Base-by-base conservation (phyloP, 1,140 invertebrate species). In the Lepidotrigona ventralis region DNA sequence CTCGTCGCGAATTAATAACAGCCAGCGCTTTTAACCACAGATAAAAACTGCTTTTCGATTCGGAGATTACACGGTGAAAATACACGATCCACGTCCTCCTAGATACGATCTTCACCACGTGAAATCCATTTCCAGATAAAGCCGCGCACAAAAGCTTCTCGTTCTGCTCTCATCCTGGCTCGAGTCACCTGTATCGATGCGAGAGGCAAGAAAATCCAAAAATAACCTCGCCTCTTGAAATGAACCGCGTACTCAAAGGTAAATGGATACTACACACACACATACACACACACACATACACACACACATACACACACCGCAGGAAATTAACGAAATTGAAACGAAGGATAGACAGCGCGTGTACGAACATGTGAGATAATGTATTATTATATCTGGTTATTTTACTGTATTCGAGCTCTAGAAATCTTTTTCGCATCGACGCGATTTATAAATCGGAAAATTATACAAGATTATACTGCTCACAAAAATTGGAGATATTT, bases 61-160 rank as follows among this genome's bases (percentile, higher is more conserved):
- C 21, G 33, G 73, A 82, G 80, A 82, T 76, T 76, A 82, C 80
- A 51, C 73, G 63, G 9, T 68, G 80, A 58, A 77, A 82, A 82
- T 77, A 77, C 73, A 64, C 72, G 53, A 77, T 77, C 19, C 73
- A 69, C 63, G 46, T 77, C 51, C 53, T 58, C 23, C 53, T 26
- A 39, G 80, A 82, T 77, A 69, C 80, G 53, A 82, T 82, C 63
- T 69, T 51, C 33, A 46, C 53, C 54, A 33, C n/a, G 63, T 58
- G 64, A 58, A 82, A 69, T 77, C 80, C 80, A 82, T 69, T 77
- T 64, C 14, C 63, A 69, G 80, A 75, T 82, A 77, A 82, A 82
- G 64, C 80, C 46, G 70, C 11, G 69, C 14, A 56, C 73, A 68
- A 68, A 76, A 76, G 63, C 73, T 58, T 69, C 54, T 58, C 19